Conservation (phyloP, 2,888 invertebrate genomes). For the Dione juno region DNA sequence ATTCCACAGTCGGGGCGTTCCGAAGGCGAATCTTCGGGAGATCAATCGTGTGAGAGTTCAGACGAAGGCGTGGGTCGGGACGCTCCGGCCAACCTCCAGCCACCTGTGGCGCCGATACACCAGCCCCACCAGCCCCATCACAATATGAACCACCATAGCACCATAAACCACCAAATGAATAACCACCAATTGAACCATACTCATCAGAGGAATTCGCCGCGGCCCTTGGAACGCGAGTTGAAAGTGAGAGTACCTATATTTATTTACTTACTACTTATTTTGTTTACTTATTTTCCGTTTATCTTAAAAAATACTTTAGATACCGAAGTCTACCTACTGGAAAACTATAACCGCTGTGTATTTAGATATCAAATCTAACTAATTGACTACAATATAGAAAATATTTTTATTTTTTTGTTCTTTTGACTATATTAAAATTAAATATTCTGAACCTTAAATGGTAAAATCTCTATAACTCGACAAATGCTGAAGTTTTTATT, state of each 20-base stretch:
- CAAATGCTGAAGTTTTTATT: too few species aligned
- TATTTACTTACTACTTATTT: not conserved
- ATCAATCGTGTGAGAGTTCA: conserved; percentile 78
- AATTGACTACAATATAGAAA: too few species aligned
- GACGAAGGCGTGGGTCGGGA: conserved; percentile 79
- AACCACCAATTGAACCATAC: conserved; percentile 64
- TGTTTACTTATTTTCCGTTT: not conserved
- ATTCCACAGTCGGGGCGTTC: conserved; percentile 73
- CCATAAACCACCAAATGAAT: conserved; percentile 53
- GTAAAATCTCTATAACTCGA: too few species aligned
- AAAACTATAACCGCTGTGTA: too few species aligned
- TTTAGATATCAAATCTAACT: too few species aligned
- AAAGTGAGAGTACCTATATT: conserved; percentile 57
- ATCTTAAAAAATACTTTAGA: too few species aligned
- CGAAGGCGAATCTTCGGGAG: conserved; percentile 77
- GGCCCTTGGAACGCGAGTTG: conserved; percentile 70
- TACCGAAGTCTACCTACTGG: too few species aligned
- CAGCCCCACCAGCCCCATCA: conserved; percentile 54
- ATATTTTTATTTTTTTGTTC: too few species aligned
- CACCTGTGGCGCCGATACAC: conserved; percentile 52
- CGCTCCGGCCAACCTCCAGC: conserved; percentile 61
- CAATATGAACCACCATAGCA: conserved; percentile 61
- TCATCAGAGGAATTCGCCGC: conserved; percentile 70
- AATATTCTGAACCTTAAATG: too few species aligned
- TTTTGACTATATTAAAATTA: too few species aligned